Evolutionary conservation across 2,797 vertebrate genomes (phyloP).

Genomic region (Aulostomus chinensis): DNA sequence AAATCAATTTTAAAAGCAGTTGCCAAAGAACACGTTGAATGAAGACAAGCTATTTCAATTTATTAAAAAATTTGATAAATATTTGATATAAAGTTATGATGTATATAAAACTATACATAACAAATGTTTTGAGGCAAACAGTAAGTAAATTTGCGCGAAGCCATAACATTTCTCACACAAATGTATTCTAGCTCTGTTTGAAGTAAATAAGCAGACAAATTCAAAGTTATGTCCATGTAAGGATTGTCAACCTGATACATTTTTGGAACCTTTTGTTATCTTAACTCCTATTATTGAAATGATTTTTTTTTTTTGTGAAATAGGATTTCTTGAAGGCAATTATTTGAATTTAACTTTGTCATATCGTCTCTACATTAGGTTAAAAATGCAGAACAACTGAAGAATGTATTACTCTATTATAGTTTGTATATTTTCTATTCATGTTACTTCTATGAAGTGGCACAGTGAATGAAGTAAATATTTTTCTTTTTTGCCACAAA

Average conservation of each 20-base stretch:
- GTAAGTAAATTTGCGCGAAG: conserved; percentile 19
- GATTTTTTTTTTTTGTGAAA: conserved; percentile 8
- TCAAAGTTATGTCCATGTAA: no score
- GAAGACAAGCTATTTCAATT: not conserved
- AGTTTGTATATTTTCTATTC: conserved; percentile 51
- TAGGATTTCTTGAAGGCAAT: no score
- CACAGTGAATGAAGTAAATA: conserved; percentile 31
- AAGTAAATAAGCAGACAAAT: no score
- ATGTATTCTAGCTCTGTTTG: no score
- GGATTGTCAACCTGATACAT: not conserved
- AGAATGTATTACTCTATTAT: conserved; percentile 35
- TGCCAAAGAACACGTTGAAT: conserved; percentile 3
- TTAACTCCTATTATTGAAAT: no score
- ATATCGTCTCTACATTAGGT: conserved; percentile 5
- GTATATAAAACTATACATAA: conserved; percentile 4
- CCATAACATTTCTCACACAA: conserved; percentile 28
- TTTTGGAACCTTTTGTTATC: no score
- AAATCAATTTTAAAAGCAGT: no score
- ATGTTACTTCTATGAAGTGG: conserved; percentile 70
- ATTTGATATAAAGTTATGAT: conserved; percentile 15
- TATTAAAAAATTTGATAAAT: no score
- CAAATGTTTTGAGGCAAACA: no score
- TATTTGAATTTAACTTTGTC: no score
- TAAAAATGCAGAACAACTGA: conserved; percentile 32
- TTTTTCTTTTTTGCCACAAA: conserved; percentile 24